A percentile compares a stretch with the other conserved stretches of the same genome.
These are phyloP conservation scores for Ferdinandea cuprea DNA, from an alignment of 2,888 invertebrate species.

Conservation along the genomic window DNA sequence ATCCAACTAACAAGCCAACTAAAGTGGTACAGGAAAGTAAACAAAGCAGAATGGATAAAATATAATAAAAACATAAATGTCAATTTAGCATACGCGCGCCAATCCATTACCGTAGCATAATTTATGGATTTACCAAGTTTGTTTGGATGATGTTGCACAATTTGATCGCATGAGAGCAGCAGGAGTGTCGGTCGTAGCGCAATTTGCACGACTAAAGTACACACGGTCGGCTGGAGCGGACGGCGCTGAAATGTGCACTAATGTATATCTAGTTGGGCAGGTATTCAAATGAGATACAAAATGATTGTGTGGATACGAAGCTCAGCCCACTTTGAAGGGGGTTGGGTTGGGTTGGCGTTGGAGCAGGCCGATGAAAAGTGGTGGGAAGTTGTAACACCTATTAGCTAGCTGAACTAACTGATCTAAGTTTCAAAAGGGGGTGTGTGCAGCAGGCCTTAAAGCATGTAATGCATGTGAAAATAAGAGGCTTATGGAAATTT, in stretches of 20 bases:
- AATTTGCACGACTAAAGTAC: slow-evolving; percentile 66
- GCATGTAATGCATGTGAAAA: no score
- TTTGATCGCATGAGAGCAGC: slow-evolving; percentile 46
- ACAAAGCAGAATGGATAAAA: slow-evolving; percentile 75
- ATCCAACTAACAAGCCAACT: slow-evolving; percentile 73
- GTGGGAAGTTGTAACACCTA: slow-evolving; percentile 54
- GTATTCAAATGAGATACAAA: slow-evolving; percentile 65
- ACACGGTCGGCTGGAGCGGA: no score
- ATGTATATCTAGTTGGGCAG: slow-evolving; percentile 9
- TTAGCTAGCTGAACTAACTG: slow-evolving; percentile 22
- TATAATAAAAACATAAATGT: slow-evolving; percentile 78
- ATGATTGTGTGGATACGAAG: slow-evolving; percentile 25
- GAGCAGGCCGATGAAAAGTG: slow-evolving; percentile 3
- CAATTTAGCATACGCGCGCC: slow-evolving; percentile 77
- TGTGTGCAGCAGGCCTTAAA: not conserved
- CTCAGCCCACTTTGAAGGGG: slow-evolving; percentile 56
- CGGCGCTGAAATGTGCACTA: slow-evolving; percentile 42
- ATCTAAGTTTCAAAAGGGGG: not conserved
- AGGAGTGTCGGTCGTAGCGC: slow-evolving; percentile 46
- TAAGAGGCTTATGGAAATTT: no score
- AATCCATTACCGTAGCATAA: slow-evolving; percentile 77
- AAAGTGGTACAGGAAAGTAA: slow-evolving; percentile 63
- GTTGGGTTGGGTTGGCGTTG: not conserved
- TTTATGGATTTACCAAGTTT: slow-evolving; percentile 74
- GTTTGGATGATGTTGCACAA: slow-evolving; percentile 67